Base-by-base conservation (phyloP, 2,888 invertebrate genomes). In the Linnaemya tessellans region DNA sequence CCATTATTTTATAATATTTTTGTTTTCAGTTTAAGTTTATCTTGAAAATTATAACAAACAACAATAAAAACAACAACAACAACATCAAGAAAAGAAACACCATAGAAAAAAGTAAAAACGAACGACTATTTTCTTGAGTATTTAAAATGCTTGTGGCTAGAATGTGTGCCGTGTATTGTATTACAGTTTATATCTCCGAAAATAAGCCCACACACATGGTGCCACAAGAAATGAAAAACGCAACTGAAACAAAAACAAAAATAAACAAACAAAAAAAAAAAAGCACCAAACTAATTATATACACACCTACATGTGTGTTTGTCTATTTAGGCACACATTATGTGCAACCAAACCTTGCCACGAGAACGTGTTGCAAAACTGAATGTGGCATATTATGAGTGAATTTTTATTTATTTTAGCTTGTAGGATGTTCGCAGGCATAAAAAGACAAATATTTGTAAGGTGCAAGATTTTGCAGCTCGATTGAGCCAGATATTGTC, bases 101-200 rank as follows among this genome's bases (percentile, higher is more conserved):
- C 22, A 62, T 46, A 62, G 60, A 62, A 11, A 64, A 84, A 79
- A 82, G 7, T 46, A 58, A 71, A 64, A 71, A 25, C 25, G 60
- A 65, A 49, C 54, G 30, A 81, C 56, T 78, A 81, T 74, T 85
- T 78, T 84, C 70, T 54, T 60, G 35, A 67, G 70, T 65, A 65
- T 75, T 79, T 74, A 77, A 80, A 60, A 54, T 74, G 84, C 84
- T 77, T 78, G 46, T 75, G 79, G 85, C 85, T 85, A 85, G 79
- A 85, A 85, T 82, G 82, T 79, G 30, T n/a, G 49, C 74, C 78
- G 20, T 58, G 49, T 80, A 64, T 56, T 80, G 64, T 68, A 74
- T 73, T 79, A 62, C 83, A 74, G 64, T 56, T 64, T 46, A 25
- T 11, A 64, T 56, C 56, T 70, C 22, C 46, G 77, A 73, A 83